Percentiles rank a stretch among this genome's conserved stretches.
These are phyloP conservation scores for Phrynosoma platyrhinos DNA, from an alignment of 2,113 vertebrate genomes.

Conservation along the genomic window DNA sequence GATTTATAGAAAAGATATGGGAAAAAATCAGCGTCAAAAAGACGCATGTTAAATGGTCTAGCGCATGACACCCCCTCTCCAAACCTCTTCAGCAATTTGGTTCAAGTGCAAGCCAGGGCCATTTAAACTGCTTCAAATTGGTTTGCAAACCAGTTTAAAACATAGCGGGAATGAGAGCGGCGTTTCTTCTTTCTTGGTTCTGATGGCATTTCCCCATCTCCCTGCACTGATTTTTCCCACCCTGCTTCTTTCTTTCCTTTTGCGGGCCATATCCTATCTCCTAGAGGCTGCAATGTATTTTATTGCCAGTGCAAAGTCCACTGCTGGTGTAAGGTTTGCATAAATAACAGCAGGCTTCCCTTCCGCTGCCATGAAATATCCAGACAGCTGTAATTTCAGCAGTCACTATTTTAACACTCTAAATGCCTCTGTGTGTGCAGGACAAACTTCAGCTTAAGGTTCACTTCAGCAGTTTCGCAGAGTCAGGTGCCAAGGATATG, in stretches of 20 bases:
- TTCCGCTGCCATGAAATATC: not conserved
- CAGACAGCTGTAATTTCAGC: not conserved
- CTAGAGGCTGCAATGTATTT: conserved; percentile 24
- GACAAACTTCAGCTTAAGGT: not conserved
- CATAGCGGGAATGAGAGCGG: too few species aligned
- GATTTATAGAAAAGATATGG: too few species aligned
- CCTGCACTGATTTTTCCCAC: not conserved
- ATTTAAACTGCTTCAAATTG: too few species aligned
- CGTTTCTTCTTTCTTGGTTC: conserved; percentile 36
- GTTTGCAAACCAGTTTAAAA: too few species aligned
- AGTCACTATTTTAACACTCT: not conserved
- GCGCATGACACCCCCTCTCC: too few species aligned
- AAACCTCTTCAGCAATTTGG: too few species aligned
- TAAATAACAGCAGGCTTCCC: conserved; percentile 33
- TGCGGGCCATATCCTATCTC: not conserved
- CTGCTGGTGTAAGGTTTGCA: not conserved
- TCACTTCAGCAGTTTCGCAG: not conserved
- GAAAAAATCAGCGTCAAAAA: too few species aligned
- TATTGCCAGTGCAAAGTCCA: conserved; percentile 24
- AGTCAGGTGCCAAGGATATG: not conserved
- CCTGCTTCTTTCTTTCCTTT: not conserved
- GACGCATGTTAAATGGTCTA: too few species aligned
- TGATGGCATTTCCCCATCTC: not conserved
- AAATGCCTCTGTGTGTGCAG: too few species aligned
- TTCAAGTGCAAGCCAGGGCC: too few species aligned